phyloP scores from a whole-genome alignment of 2,888 invertebrate species.

The Neria commutata region DNA sequence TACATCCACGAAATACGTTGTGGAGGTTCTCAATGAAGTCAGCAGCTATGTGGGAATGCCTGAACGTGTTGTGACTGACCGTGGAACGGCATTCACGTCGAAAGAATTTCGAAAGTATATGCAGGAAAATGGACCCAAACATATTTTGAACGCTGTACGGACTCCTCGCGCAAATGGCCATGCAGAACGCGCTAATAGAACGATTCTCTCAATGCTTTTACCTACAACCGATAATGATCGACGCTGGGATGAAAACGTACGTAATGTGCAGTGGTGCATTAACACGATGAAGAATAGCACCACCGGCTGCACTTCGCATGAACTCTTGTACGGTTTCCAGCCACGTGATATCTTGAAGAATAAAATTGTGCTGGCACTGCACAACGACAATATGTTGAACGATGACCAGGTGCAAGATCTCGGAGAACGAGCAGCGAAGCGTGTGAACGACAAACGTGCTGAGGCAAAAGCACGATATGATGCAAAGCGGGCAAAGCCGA shows the following conservation, averaged over 20 bases:
- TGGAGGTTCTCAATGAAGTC: constrained; percentile 14
- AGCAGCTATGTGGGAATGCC: constrained; percentile 34
- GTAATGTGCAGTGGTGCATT: constrained; percentile 12
- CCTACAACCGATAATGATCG: constrained; percentile 3
- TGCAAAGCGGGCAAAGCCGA: not conserved
- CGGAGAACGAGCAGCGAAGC: not conserved
- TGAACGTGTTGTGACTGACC: constrained; percentile 31
- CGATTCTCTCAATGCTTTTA: constrained; percentile 13
- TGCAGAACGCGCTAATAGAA: constrained; percentile 16
- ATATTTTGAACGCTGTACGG: constrained; percentile 33
- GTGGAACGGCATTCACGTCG: constrained; percentile 37
- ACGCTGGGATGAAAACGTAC: constrained; percentile 12
- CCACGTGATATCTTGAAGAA: constrained; percentile 12
- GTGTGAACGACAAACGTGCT: not conserved
- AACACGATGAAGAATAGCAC: constrained; percentile 11
- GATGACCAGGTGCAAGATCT: not conserved
- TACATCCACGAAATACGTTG: constrained; percentile 19
- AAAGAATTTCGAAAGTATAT: constrained; percentile 32
- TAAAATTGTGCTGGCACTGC: constrained; percentile 3
- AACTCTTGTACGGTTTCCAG: constrained; percentile 6
- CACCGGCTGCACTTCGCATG: not conserved
- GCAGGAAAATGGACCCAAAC: constrained; percentile 29
- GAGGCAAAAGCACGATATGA: not conserved
- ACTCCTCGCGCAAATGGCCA: constrained; percentile 35
- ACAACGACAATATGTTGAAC: not conserved